phyloP scores from a whole-genome alignment of 2,113 vertebrate genomes.

The Myanophis thanlyinensis region DNA sequence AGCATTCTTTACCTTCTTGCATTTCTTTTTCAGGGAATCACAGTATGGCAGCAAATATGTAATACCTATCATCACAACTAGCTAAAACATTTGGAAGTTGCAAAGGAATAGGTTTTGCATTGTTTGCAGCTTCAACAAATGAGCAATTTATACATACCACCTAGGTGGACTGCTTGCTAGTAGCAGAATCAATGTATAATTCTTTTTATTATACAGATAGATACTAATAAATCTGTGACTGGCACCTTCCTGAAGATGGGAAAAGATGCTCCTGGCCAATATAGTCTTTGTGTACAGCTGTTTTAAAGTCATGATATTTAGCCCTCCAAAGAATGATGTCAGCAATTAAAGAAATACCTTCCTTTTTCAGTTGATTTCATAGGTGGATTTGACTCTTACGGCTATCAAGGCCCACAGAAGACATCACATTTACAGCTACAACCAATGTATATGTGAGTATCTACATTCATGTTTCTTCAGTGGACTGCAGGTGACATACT shows the following conservation, averaged over 20 bases:
- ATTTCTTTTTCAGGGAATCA: slow-evolving; percentile 22
- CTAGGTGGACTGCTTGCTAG: slow-evolving; percentile 30
- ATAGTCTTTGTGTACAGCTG: slow-evolving; percentile 3
- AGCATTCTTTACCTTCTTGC: slow-evolving; percentile 25
- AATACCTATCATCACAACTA: slow-evolving; percentile 33
- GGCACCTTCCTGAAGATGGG: neutral
- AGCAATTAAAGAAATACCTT: slow-evolving; percentile 59
- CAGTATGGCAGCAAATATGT: slow-evolving; percentile 33
- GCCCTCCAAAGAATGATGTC: slow-evolving; percentile 41
- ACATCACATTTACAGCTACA: slow-evolving; percentile 98
- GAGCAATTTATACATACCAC: slow-evolving; percentile 5
- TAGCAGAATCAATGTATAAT: neutral
- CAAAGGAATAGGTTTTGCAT: slow-evolving; percentile 32
- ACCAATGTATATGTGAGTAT: slow-evolving; percentile 99
- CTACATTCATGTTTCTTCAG: slow-evolving; percentile 5
- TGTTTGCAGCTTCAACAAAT: slow-evolving; percentile 13
- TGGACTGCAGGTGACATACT: slow-evolving; percentile 44
- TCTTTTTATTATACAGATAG: slow-evolving; percentile 28
- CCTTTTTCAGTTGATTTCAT: slow-evolving; percentile 94
- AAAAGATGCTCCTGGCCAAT: neutral
- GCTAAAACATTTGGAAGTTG: slow-evolving; percentile 19
- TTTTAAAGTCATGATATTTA: slow-evolving; percentile 28
- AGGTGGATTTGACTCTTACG: slow-evolving; percentile 98
- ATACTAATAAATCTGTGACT: slow-evolving; percentile 27
- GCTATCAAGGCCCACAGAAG: slow-evolving; percentile 99